Conservation (phyloP, 2,888 invertebrate genomes). For the Euplagia quadripunctaria region DNA sequence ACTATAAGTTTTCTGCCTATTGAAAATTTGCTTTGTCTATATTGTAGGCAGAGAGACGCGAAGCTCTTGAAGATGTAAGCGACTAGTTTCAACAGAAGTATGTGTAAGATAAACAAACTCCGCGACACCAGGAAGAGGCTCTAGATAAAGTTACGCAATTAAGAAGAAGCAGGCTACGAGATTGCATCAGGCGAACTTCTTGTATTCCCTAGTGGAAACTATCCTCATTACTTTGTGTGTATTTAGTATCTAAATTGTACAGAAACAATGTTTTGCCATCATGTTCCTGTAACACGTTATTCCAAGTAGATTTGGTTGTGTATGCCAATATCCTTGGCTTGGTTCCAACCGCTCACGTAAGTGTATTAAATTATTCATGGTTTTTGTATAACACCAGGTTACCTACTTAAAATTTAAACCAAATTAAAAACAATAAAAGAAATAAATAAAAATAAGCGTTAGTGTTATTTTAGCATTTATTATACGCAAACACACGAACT, state of each 20-base stretch:
- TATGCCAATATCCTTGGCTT: constrained; percentile 74
- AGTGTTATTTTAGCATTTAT: constrained; percentile 64
- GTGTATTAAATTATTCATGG: constrained; percentile 39
- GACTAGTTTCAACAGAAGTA: constrained; percentile 68
- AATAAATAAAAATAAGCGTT: constrained; percentile 13
- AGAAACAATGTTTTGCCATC: constrained; percentile 67
- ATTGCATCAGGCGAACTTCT: constrained; percentile 80
- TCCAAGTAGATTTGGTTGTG: constrained; percentile 61
- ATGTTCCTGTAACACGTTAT: constrained; percentile 46
- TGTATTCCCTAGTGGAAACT: constrained; percentile 82
- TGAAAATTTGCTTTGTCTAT: background rate
- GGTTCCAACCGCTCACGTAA: constrained; percentile 63
- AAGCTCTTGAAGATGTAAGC: constrained; percentile 16
- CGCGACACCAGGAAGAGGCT: constrained; percentile 72
- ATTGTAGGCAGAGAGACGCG: constrained; percentile 34
- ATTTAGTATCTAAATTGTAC: constrained; percentile 63
- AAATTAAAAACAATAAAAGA: constrained; percentile 47
- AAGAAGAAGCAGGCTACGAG: constrained; percentile 80
- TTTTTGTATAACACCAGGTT: background rate
- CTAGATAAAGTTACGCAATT: constrained; percentile 84
- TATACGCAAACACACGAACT: constrained; percentile 77
- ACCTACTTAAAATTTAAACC: constrained; percentile 36
- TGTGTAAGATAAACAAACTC: constrained; percentile 77
- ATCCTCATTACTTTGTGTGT: constrained; percentile 81
- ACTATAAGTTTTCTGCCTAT: background rate